Evolutionary conservation across 2,113 vertebrate genomes (phyloP).

Genomic region (Apodemus speciosus): DNA sequence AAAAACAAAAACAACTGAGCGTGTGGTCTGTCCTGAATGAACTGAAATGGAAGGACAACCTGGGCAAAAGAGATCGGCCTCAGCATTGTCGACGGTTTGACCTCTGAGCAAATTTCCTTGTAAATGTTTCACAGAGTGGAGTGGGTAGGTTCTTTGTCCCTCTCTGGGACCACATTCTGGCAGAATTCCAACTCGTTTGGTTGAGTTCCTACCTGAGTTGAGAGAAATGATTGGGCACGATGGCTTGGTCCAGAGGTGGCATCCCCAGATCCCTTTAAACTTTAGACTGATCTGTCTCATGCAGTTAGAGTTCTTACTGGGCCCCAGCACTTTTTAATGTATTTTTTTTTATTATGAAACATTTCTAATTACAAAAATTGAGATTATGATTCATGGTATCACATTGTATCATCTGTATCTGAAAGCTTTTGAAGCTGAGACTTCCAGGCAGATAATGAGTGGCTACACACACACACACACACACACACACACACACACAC

Average conservation of each 20-base stretch:
- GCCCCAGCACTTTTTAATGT: neutral
- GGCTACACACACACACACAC: neutral
- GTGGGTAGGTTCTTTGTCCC: neutral
- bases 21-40: neutral
- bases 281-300: neutral
- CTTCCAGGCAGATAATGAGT: neutral
- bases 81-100: neutral
- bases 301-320: neutral
- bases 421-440: neutral
- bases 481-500: too few relatives aligned
- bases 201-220: neutral
- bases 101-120: neutral
- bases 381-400: neutral
- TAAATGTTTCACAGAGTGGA: neutral
- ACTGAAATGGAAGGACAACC: neutral
- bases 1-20: too few relatives aligned
- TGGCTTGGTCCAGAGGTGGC: neutral
- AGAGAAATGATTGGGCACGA: neutral
- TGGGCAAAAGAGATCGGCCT: neutral
- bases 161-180: neutral
- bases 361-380: neutral
- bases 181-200: neutral
- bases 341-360: neutral
- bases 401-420: neutral
- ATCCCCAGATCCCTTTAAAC: neutral